Evolutionary conservation across 2,113 vertebrate species (phyloP).

Genomic region (Chrysochloris asiatica): DNA sequence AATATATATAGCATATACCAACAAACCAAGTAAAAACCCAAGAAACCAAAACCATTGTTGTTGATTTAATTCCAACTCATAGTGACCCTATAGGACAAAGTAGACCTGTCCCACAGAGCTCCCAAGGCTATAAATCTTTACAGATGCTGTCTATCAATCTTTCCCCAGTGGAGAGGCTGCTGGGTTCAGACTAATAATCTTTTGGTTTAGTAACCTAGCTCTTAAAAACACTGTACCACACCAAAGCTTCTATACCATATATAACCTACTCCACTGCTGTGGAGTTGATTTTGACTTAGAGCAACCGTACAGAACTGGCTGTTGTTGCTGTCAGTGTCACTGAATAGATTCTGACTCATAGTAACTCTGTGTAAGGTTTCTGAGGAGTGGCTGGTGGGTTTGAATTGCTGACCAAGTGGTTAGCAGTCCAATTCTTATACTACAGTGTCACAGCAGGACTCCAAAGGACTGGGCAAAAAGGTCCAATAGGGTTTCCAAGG

Average conservation of each 20-base stretch:
- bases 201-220: not conserved
- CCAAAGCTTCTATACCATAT: not conserved
- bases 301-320: too few relatives aligned
- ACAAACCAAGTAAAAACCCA: too few relatives aligned
- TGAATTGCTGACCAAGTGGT: too few relatives aligned
- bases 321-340: too few relatives aligned
- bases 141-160: not conserved
- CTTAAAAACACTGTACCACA: not conserved
- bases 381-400: too few relatives aligned
- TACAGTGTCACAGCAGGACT: too few relatives aligned
- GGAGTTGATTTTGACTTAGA: not conserved
- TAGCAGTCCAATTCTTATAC: too few relatives aligned
- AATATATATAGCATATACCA: not conserved
- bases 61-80: not conserved
- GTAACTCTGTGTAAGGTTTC: too few relatives aligned
- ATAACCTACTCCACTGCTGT: not conserved
- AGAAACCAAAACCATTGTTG: not conserved
- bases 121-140: not conserved
- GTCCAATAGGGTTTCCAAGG: too few relatives aligned
- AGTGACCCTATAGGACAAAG: not conserved
- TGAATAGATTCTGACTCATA: too few relatives aligned
- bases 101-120: not conserved
- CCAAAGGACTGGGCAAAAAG: too few relatives aligned
- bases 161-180: not conserved
- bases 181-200: not conserved